Percentiles rank a stretch among this genome's conserved stretches.
These are phyloP conservation scores for Eumerus sabulonum DNA, from an alignment of 2,888 invertebrate species.

Conservation along the genomic window DNA sequence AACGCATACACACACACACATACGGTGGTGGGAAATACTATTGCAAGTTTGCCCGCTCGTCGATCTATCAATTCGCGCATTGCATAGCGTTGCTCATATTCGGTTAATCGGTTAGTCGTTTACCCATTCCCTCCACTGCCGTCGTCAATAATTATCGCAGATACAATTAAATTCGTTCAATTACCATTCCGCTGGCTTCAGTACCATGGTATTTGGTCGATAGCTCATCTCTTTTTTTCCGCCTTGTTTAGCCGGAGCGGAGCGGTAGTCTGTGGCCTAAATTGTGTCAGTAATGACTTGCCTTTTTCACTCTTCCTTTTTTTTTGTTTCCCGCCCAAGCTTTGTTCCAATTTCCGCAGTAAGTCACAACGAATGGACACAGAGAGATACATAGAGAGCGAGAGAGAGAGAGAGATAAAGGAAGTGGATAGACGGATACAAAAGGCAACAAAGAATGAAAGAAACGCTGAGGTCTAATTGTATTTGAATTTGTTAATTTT, in stretches of 20 bases:
- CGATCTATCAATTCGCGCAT: slow-evolving; percentile 40
- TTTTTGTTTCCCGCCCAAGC: not conserved
- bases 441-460: slow-evolving; percentile 16
- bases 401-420: too few relatives aligned
- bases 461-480: slow-evolving; percentile 34
- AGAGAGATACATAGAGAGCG: too few relatives aligned
- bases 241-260: too few relatives aligned
- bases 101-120: slow-evolving; percentile 20
- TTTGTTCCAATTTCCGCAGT: slow-evolving; percentile 50
- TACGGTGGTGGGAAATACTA: too few relatives aligned
- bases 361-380: too few relatives aligned
- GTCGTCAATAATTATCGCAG: slow-evolving; percentile 46
- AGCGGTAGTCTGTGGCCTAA: slow-evolving; percentile 11
- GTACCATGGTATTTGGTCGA: not conserved
- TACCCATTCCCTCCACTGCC: slow-evolving; percentile 10
- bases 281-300: slow-evolving; percentile 30
- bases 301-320: too few relatives aligned
- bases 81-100: too few relatives aligned
- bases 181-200: slow-evolving; percentile 28
- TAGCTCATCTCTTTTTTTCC: not conserved
- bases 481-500: slow-evolving; percentile 64
- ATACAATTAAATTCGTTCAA: slow-evolving; percentile 62
- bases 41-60: not conserved
- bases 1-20: slow-evolving; percentile 12
- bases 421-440: too few relatives aligned